A percentile compares a stretch with the other conserved stretches of the same genome.
phyloP scores from a whole-genome alignment of 2,113 vertebrate species.

The Channa maculata region DNA sequence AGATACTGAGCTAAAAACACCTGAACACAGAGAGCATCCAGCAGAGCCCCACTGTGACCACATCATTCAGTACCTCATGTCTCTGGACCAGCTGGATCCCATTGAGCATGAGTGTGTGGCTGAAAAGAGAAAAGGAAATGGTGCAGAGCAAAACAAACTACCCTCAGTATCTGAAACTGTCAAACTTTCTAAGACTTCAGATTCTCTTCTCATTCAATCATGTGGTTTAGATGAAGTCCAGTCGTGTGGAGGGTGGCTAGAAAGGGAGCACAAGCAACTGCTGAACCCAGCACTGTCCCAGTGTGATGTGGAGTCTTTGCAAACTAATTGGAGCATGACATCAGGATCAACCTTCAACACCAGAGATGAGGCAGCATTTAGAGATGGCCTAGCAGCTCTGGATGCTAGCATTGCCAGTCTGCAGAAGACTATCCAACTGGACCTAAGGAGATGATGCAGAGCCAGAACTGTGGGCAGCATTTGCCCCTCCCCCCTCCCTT shows the following conservation, averaged over 20 bases:
- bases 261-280: not conserved
- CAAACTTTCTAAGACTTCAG: constrained; percentile 75
- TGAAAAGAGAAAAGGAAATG: not conserved
- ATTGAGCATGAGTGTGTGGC: not conserved
- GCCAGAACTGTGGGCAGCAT: too few species aligned
- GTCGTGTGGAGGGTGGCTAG: too few species aligned
- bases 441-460: constrained; percentile 76
- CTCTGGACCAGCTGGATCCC: constrained; percentile 23
- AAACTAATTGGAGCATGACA: constrained; percentile 85
- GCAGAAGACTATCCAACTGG: constrained; percentile 87
- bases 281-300: constrained; percentile 69
- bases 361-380: constrained; percentile 90
- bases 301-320: constrained; percentile 79
- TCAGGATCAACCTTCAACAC: constrained; percentile 91
- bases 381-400: constrained; percentile 89
- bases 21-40: not conserved
- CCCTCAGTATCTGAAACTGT: not conserved
- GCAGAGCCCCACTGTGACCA: constrained; percentile 17
- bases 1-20: not conserved
- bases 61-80: constrained; percentile 55
- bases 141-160: constrained; percentile 33
- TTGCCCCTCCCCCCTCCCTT: too few species aligned
- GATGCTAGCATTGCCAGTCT: constrained; percentile 93
- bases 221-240: not conserved
- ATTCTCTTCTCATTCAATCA: accelerated